These are phyloP conservation scores for Sinopyrophorus schimmeli DNA, from an alignment of 2,888 invertebrate species.

Conservation along the genomic window DNA sequence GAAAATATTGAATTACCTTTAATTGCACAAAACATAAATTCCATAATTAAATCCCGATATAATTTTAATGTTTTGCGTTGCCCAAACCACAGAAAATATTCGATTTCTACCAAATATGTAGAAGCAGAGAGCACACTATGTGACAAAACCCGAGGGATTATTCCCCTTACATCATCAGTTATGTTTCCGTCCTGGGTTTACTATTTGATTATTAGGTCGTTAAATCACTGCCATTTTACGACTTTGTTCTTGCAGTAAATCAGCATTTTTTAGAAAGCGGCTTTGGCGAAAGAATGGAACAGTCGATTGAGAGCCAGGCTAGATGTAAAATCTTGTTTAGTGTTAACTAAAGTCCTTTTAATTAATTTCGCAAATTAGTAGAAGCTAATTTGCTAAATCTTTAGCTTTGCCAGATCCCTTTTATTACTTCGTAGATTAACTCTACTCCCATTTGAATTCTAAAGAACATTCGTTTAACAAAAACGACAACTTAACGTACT, in stretches of 20 bases:
- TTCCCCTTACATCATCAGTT: conserved; percentile 20
- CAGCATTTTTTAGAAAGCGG: conserved; percentile 4
- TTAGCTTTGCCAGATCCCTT: conserved; percentile 16
- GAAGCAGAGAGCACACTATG: conserved; percentile 11
- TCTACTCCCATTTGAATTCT: conserved; percentile 13
- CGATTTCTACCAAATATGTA: conserved; percentile 4
- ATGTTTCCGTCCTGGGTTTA: conserved; percentile 11
- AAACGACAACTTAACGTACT: conserved; percentile 16
- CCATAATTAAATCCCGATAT: conserved; percentile 1
- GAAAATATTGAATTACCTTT: no score
- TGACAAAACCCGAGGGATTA: conserved; percentile 8
- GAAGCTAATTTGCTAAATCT: conserved; percentile 21
- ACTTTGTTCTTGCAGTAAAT: not conserved
- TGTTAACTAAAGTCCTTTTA: conserved; percentile 16
- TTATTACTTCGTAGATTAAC: conserved; percentile 20
- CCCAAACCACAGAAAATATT: conserved; percentile 5
- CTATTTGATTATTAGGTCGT: conserved; percentile 12
- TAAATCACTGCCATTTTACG: conserved; percentile 11
- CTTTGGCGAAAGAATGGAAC: not conserved
- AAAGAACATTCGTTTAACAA: conserved; percentile 17
- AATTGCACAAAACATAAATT: no score
- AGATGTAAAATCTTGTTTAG: conserved; percentile 10
- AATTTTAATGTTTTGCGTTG: not conserved
- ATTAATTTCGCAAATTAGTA: conserved; percentile 23
- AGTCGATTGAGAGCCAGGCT: conserved; percentile 13